Evolutionary conservation across 2,888 invertebrate genomes (phyloP).

Genomic region (Emmelina monodactyla): DNA sequence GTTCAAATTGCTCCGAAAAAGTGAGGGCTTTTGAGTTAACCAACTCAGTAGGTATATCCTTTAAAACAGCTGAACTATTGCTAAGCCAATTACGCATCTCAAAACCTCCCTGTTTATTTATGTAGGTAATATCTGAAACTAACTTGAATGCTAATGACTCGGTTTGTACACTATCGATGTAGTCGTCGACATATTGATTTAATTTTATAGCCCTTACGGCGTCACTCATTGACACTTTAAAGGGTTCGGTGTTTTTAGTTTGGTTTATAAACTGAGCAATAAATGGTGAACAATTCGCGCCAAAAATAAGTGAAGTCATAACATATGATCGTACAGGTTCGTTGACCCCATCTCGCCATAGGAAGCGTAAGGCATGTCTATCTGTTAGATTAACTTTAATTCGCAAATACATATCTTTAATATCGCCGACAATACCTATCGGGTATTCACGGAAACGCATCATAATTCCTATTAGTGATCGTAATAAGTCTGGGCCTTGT

Average conservation of each 20-base stretch:
- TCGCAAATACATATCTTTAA: slow-evolving; percentile 16
- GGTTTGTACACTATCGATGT: slow-evolving; percentile 8
- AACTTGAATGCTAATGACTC: slow-evolving; percentile 6
- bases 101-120: slow-evolving; percentile 13
- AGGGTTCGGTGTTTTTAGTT: slow-evolving; percentile 9
- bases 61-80: slow-evolving; percentile 6
- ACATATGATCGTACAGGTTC: slow-evolving; percentile 9
- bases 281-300: slow-evolving; percentile 15
- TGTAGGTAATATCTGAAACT: slow-evolving; percentile 4
- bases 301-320: slow-evolving; percentile 17
- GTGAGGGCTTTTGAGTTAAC: background rate
- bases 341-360: slow-evolving; percentile 18
- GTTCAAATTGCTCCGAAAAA: background rate
- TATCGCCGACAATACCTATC: slow-evolving; percentile 13
- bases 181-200: slow-evolving; percentile 12
- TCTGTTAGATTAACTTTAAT: slow-evolving; percentile 20
- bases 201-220: slow-evolving; percentile 9
- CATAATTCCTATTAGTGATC: slow-evolving; percentile 16
- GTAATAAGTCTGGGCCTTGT: slow-evolving; percentile 14
- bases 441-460: slow-evolving; percentile 14
- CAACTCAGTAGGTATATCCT: background rate
- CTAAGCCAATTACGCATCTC: slow-evolving; percentile 13
- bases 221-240: slow-evolving; percentile 3
- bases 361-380: slow-evolving; percentile 22
- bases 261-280: slow-evolving; percentile 12